phyloP scores from a whole-genome alignment of 2,113 vertebrate species.

The Crotophaga sulcirostris region DNA sequence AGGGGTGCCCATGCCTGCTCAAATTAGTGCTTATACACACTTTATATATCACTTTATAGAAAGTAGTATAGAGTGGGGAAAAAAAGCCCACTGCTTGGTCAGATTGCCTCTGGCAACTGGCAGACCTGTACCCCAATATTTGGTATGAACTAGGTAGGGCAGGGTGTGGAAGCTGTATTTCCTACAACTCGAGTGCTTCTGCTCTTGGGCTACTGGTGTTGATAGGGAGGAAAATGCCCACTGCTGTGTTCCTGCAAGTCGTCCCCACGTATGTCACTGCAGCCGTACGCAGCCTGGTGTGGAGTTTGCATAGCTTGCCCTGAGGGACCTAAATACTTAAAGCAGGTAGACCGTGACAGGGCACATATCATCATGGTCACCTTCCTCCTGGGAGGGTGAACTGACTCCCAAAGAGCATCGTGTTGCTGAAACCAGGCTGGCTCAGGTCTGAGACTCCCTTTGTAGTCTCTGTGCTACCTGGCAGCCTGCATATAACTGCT shows the following conservation, averaged over 20 bases:
- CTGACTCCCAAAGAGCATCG: accelerated
- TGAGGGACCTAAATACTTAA: neutral
- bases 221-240: neutral
- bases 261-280: accelerated
- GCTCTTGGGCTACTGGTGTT: neutral
- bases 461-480: neutral
- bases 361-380: neutral
- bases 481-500: neutral
- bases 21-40: neutral
- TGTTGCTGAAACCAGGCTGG: neutral
- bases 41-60: neutral
- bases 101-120: neutral
- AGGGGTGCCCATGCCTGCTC: neutral
- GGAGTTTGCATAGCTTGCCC: neutral
- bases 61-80: neutral
- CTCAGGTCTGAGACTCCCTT: neutral
- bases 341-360: neutral
- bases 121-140: neutral
- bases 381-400: neutral
- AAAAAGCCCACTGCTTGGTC: neutral
- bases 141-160: neutral
- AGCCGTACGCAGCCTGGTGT: neutral
- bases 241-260: neutral
- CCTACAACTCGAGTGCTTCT: neutral
- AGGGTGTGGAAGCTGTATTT: neutral